phyloP scores from a whole-genome alignment of 2,113 vertebrate species.

The Oophaga pumilio region DNA sequence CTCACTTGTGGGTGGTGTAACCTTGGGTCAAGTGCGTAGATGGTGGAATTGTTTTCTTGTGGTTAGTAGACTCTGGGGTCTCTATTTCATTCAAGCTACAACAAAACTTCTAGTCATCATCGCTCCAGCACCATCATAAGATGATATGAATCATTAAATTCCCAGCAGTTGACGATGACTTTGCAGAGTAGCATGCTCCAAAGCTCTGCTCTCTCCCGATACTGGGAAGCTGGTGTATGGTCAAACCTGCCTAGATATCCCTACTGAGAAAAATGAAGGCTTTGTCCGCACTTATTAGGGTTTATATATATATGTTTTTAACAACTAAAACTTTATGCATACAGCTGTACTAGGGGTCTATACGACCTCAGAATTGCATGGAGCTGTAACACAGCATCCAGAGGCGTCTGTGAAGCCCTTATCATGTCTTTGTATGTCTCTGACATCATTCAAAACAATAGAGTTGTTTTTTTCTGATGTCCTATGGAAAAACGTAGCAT shows the following conservation, averaged over 20 bases:
- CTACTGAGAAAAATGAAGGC: neutral
- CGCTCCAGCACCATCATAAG: neutral
- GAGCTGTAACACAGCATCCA: neutral
- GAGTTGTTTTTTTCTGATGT: no score
- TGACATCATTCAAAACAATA: no score
- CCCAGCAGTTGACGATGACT: conserved; percentile 27
- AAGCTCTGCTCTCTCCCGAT: neutral
- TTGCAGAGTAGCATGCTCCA: neutral
- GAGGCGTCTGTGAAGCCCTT: no score
- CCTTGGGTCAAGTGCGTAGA: conserved; percentile 2
- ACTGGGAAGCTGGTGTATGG: neutral
- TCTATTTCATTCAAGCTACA: conserved; percentile 29
- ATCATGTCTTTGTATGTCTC: neutral
- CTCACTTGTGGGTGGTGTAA: conserved; percentile 32
- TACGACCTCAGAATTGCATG: neutral
- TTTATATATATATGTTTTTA: no score
- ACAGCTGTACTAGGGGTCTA: neutral
- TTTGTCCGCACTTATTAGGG: neutral
- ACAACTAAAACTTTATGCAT: neutral
- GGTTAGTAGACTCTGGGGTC: conserved; percentile 34
- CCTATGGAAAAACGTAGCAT: no score
- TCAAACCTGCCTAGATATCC: neutral
- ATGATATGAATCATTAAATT: conserved; percentile 29
- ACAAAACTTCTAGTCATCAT: conserved; percentile 29
- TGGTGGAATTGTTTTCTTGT: conserved; percentile 13